These are phyloP conservation scores for Pituophis catenifer DNA, from an alignment of 2,113 vertebrate species.

Conservation along the genomic window DNA sequence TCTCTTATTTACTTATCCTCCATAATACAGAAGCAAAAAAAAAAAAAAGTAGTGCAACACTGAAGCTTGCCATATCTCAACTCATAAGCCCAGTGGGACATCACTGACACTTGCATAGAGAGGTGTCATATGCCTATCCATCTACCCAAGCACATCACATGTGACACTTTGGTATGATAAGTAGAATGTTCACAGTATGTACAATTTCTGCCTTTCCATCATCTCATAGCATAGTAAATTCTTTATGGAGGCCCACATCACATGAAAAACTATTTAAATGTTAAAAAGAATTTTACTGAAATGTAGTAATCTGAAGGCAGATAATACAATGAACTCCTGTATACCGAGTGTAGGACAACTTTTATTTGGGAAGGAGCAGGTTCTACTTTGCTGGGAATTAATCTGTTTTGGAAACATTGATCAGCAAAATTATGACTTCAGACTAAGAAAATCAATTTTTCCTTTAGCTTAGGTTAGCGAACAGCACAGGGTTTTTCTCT, in stretches of 20 bases:
- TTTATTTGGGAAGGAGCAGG: background rate
- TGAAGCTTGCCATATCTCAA: background rate
- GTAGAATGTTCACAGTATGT: background rate
- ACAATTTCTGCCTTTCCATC: background rate
- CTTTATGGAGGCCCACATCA: background rate
- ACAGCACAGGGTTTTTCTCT: background rate
- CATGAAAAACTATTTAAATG: background rate
- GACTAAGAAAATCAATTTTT: background rate
- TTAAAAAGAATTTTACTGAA: background rate
- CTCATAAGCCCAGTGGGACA: background rate
- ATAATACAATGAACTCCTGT: background rate
- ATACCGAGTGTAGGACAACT: background rate
- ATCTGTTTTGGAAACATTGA: background rate
- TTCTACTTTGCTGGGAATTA: background rate
- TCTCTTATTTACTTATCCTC: background rate
- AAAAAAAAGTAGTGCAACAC: background rate
- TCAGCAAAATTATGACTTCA: background rate
- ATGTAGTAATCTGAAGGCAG: background rate
- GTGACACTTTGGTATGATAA: background rate
- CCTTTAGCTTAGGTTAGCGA: background rate
- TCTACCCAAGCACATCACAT: background rate
- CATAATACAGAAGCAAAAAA: background rate
- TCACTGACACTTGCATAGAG: background rate
- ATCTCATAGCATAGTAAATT: background rate
- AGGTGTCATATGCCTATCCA: background rate